Base-by-base conservation (phyloP, 2,113 vertebrate genomes). In the Petaurus breviceps region DNA sequence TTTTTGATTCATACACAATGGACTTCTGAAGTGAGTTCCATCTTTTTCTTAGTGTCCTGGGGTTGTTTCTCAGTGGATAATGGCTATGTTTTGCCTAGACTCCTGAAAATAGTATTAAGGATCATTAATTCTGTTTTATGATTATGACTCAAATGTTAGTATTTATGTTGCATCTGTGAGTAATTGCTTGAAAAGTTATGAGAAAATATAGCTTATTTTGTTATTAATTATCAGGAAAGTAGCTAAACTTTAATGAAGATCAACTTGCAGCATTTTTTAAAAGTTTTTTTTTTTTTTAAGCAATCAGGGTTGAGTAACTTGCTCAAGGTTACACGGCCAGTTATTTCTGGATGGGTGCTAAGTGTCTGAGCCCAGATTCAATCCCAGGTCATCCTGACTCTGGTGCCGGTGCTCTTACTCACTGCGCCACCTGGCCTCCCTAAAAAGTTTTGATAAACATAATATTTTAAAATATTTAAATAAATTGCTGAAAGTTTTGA, bases 391-490 rank as follows among this genome's bases (percentile, higher is more conserved):
- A n/a, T n/a, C n/a, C n/a, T n/a, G n/a, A n/a, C n/a, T n/a, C n/a
- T n/a, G n/a, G n/a, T n/a, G n/a, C n/a, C n/a, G n/a, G n/a, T n/a
- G n/a, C n/a, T n/a, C n/a, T n/a, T n/a, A n/a, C n/a, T n/a, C n/a
- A n/a, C n/a, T n/a, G n/a, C n/a, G n/a, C n/a, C n/a, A n/a, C n/a
- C n/a, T n/a, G n/a, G n/a, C n/a, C n/a, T n/a, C n/a, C n/a, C n/a
- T n/a, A n/a, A n/a, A n/a, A n/a, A 94, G 37, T 47, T 68, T 95
- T 96, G 91, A 46, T 68, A 97, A 89, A 89, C 6, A 22, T 91
- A 28, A 51, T 16, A 91, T 96, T 96, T 97, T 96, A 54, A 90
- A 95, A 94, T 77, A 92, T 95, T 31, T 84, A 93, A 95, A 52
- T 52, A 93, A 94, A 19, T 51, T 84, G 14, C 52, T 95, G 94